A percentile compares a stretch with the other conserved stretches of the same genome.
Conservation (phyloP, 2,113 vertebrate species). For the Sapajus apella region DNA sequence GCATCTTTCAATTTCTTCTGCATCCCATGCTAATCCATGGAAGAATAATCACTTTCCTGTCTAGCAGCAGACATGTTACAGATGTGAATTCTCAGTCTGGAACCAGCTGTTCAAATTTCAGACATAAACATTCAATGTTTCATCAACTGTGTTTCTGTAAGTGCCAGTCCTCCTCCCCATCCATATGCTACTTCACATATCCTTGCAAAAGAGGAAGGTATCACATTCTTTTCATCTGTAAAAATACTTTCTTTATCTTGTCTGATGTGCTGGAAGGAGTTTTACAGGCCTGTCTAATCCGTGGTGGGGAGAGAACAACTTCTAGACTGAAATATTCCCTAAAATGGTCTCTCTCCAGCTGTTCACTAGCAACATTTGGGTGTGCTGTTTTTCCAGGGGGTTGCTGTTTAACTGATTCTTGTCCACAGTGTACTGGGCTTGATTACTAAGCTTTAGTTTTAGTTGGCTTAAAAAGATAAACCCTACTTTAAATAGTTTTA, state of each 20-base stretch:
- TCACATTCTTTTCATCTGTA: neutral
- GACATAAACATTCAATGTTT: neutral
- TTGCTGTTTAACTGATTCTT: neutral
- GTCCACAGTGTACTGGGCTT: neutral
- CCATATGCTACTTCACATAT: neutral
- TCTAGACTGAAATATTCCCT: neutral
- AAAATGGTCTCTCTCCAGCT: neutral
- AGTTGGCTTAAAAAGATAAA: neutral
- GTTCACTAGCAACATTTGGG: neutral
- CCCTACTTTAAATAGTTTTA: neutral
- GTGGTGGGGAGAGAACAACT: neutral
- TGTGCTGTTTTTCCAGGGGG: neutral
- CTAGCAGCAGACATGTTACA: neutral
- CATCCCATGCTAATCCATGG: neutral
- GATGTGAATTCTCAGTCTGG: neutral
- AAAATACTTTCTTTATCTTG: constrained; percentile 42
- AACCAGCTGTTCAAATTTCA: constrained; percentile 20
- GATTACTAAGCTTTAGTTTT: neutral
- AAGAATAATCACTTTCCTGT: constrained; percentile 1
- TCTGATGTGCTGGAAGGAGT: neutral
- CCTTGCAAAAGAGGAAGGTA: neutral
- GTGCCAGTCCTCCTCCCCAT: neutral
- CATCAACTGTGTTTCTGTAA: neutral
- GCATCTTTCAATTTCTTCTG: neutral
- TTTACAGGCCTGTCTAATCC: neutral